These are phyloP conservation scores for Lasioglossum baleicum DNA, from an alignment of 1,140 invertebrate species.

Conservation along the genomic window DNA sequence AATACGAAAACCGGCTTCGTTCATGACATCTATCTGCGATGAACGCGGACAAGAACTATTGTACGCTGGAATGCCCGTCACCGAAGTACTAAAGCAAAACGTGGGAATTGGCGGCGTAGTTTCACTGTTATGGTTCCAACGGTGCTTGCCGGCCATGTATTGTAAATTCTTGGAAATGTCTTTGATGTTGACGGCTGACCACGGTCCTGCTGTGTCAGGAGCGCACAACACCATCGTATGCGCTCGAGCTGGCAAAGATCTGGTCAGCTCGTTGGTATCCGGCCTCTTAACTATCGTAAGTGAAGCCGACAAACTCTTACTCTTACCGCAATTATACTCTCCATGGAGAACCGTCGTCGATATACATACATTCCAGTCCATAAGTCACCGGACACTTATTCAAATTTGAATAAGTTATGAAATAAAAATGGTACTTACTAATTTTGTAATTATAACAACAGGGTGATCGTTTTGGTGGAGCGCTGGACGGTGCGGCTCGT, in stretches of 20 bases:
- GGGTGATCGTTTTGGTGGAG: constrained; percentile 99
- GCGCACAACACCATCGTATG: constrained; percentile 99
- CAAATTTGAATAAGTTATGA: too few species aligned
- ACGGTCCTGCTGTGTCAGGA: constrained; percentile 98
- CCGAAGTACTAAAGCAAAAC: constrained; percentile 92
- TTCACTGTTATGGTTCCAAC: constrained; percentile 98
- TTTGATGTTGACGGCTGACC: constrained; percentile 99
- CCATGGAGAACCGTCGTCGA: background rate
- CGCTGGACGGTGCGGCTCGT: constrained; percentile 96
- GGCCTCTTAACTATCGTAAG: constrained; percentile 98
- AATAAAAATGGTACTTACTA: too few species aligned
- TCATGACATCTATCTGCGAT: constrained; percentile 99
- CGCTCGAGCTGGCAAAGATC: constrained; percentile 98
- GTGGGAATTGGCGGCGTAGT: constrained; percentile 99
- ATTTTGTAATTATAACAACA: constrained; percentile 68
- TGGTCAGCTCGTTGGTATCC: constrained; percentile 97
- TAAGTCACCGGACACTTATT: too few species aligned
- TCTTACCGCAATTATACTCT: background rate
- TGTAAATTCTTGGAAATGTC: constrained; percentile 99
- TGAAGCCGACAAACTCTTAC: constrained; percentile 54
- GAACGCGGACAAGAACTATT: constrained; percentile 98
- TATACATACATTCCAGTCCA: background rate
- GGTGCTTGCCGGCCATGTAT: constrained; percentile 95
- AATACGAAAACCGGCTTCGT: constrained; percentile 99
- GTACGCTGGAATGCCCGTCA: constrained; percentile 99